Percentiles rank a stretch among this genome's conserved stretches.
Evolutionary conservation across 2,888 invertebrate species (phyloP).

Genomic region (Diadegma fenestrale): DNA sequence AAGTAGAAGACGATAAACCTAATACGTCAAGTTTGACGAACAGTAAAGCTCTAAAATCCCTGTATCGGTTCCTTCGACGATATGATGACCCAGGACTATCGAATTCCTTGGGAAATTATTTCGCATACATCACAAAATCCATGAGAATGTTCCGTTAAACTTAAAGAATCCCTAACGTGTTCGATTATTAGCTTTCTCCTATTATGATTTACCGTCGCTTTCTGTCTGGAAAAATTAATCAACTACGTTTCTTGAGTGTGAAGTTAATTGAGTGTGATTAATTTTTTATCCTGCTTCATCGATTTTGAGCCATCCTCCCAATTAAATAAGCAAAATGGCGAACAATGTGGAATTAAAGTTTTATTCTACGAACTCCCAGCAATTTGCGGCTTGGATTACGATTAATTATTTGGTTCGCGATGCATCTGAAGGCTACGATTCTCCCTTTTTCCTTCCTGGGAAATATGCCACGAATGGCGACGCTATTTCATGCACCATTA

Average conservation of each 20-base stretch:
- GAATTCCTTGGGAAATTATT: not conserved
- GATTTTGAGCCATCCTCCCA: not conserved
- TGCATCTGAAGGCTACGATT: no score
- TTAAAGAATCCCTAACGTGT: not conserved
- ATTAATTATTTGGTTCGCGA: no score
- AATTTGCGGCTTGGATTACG: no score
- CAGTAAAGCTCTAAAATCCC: not conserved
- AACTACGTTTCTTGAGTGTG: not conserved
- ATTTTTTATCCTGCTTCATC: not conserved
- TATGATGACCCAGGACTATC: not conserved
- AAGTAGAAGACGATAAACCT: not conserved
- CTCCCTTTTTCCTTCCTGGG: no score
- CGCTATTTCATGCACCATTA: no score
- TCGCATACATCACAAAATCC: no score
- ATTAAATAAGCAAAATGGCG: not conserved
- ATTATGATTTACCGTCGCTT: not conserved
- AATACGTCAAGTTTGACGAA: not conserved
- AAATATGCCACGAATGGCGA: no score
- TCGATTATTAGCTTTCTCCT: not conserved
- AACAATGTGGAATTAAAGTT: not conserved
- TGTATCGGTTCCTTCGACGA: not conserved
- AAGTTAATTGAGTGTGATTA: not conserved
- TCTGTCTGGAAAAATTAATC: not conserved
- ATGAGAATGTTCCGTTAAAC: not conserved
- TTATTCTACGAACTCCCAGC: not conserved